phyloP scores from a whole-genome alignment of 2,888 invertebrate genomes.

The Sylvicola fuscatus region DNA sequence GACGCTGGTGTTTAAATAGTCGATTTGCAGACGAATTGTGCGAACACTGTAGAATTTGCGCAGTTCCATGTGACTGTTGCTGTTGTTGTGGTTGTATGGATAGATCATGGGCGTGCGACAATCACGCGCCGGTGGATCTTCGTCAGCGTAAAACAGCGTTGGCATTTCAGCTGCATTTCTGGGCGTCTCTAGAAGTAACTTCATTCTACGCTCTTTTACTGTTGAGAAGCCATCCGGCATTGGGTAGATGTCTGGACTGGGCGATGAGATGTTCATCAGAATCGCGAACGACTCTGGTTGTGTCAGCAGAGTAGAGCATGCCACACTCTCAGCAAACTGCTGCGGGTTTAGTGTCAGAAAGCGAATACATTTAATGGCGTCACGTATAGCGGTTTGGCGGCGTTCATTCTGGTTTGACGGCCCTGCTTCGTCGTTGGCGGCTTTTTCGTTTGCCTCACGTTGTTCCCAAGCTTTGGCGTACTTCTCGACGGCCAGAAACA shows the following conservation, averaged over 20 bases:
- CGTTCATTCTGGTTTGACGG: conserved; percentile 8
- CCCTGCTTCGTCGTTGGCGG: conserved; percentile 6
- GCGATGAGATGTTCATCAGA: conserved; percentile 52
- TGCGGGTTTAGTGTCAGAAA: conserved; percentile 61
- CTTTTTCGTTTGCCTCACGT: conserved; percentile 3
- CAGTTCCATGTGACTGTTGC: conserved; percentile 19
- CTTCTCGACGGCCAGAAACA: conserved; percentile 53
- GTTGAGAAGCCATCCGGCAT: conserved; percentile 57
- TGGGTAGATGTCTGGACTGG: conserved; percentile 38
- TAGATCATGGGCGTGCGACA: conserved; percentile 4
- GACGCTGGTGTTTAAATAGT: conserved; percentile 52
- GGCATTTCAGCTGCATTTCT: too few species aligned
- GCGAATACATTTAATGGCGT: conserved; percentile 53
- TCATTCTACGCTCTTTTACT: conserved; percentile 11
- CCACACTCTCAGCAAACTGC: conserved; percentile 68
- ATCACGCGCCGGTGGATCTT: too few species aligned
- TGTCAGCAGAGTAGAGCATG: conserved; percentile 47
- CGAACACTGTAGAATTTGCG: conserved; percentile 48
- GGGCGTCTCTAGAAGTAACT: too few species aligned
- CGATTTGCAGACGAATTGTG: conserved; percentile 41
- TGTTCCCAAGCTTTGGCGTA: conserved; percentile 27
- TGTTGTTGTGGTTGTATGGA: conserved; percentile 6
- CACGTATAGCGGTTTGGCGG: conserved; percentile 26
- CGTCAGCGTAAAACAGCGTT: too few species aligned
- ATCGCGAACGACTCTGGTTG: conserved; percentile 63